Conservation (phyloP, 2,888 invertebrate genomes). For the Rhagophthalmus giganteus region DNA sequence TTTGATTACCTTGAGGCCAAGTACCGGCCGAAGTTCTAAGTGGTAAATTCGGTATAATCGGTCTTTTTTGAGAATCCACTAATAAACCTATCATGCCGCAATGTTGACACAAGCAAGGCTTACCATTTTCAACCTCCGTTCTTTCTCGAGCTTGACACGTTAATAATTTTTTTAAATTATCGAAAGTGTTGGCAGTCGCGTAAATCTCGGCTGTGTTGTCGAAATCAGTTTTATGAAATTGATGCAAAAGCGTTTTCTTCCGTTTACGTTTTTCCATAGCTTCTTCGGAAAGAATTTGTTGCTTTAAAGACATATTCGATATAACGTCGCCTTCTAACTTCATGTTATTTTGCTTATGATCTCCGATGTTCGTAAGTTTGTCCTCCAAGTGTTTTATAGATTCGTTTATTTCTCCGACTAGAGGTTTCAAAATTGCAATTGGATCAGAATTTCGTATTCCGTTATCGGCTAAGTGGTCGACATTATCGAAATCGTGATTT, state of each 20-base stretch:
- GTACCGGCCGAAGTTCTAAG: not conserved
- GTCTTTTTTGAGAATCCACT: constrained; percentile 50
- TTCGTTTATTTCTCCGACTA: constrained; percentile 27
- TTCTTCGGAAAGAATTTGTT: not conserved
- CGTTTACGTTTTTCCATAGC: constrained; percentile 1
- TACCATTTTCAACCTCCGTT: constrained; percentile 36
- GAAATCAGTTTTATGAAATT: not conserved
- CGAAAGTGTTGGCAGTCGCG: constrained; percentile 42
- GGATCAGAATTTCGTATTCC: constrained; percentile 3
- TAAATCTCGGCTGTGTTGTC: constrained; percentile 42
- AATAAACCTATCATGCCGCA: constrained; percentile 51
- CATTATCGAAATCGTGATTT: not conserved
- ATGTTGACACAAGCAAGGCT: constrained; percentile 51
- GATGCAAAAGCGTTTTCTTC: not conserved
- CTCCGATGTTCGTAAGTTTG: constrained; percentile 25
- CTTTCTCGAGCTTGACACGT: constrained; percentile 43
- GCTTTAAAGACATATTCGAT: no score
- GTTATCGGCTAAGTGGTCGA: not conserved
- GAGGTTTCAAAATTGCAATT: constrained; percentile 13
- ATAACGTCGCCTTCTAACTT: not conserved
- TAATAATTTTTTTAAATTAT: constrained; percentile 42
- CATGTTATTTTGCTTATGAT: constrained; percentile 9
- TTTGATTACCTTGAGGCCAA: not conserved
- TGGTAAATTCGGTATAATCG: constrained; percentile 37
- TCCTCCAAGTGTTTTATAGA: constrained; percentile 32